Conservation (phyloP, 1,140 invertebrate species). For the Cydia strobilella region DNA sequence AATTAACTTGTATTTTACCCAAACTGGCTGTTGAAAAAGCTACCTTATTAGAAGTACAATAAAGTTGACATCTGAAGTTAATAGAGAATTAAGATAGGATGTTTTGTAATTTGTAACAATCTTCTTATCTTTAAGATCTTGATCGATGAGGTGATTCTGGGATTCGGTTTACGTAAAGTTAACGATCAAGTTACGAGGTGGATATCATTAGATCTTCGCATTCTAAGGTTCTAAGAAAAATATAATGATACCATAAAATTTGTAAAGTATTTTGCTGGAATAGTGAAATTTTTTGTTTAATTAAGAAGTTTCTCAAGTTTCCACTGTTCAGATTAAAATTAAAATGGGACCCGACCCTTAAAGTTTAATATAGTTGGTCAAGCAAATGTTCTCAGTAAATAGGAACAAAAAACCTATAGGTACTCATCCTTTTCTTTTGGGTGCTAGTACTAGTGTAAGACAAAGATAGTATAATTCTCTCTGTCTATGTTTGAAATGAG, state of each 20-base stretch:
- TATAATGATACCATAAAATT: constrained; percentile 5
- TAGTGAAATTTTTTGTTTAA: background rate
- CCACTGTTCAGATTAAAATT: too few species aligned
- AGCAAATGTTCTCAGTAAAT: too few species aligned
- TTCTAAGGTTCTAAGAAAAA: background rate
- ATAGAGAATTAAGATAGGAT: background rate
- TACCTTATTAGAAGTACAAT: background rate
- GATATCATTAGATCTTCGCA: background rate
- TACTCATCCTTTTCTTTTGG: too few species aligned
- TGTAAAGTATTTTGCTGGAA: background rate
- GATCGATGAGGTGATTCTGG: background rate
- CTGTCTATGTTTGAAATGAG: too few species aligned
- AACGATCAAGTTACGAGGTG: constrained; percentile 16
- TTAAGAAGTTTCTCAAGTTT: too few species aligned
- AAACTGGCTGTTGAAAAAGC: background rate
- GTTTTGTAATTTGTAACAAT: background rate
- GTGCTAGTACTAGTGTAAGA: too few species aligned
- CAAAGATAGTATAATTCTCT: too few species aligned
- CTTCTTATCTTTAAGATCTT: constrained; percentile 22
- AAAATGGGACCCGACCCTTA: too few species aligned
- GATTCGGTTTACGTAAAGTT: constrained; percentile 20
- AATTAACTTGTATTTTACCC: background rate
- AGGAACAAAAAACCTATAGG: too few species aligned
- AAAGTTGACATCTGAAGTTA: background rate
- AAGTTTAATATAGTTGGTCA: too few species aligned